phyloP scores from a whole-genome alignment of 1,140 invertebrate genomes.

The Heliconius nattereri region DNA sequence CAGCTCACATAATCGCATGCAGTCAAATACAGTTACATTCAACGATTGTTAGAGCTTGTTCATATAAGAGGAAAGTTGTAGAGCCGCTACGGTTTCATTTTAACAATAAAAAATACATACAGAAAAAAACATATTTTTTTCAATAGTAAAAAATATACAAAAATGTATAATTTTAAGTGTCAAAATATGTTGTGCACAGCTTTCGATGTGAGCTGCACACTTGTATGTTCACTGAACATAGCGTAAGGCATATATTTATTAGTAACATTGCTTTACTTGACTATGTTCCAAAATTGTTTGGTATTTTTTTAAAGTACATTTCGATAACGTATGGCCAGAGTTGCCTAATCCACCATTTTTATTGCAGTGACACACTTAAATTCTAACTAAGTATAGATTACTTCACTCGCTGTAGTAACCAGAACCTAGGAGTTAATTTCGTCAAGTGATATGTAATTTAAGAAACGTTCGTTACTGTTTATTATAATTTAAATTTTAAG shows the following conservation, averaged over 20 bases:
- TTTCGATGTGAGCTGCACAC: neutral
- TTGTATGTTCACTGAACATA: neutral
- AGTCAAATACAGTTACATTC: slow-evolving; percentile 10
- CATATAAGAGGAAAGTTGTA: neutral
- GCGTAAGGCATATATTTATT: neutral
- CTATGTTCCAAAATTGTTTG: slow-evolving; percentile 23
- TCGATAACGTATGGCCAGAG: slow-evolving; percentile 29
- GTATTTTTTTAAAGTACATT: slow-evolving; percentile 33
- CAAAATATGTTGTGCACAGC: neutral
- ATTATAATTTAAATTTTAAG: neutral
- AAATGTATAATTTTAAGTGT: neutral
- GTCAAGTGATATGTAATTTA: neutral
- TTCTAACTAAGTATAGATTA: slow-evolving; percentile 9
- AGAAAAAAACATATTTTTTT: too few species aligned
- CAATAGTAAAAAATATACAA: too few species aligned
- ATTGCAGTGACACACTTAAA: slow-evolving; percentile 32
- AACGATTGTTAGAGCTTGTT: neutral
- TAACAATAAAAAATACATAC: neutral
- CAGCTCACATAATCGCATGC: slow-evolving; percentile 6
- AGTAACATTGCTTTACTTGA: slow-evolving; percentile 23
- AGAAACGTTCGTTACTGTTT: neutral
- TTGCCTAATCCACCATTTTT: slow-evolving; percentile 32
- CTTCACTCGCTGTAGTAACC: neutral
- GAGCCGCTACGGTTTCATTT: neutral
- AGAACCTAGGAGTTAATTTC: neutral